Percentiles rank a stretch among this genome's conserved stretches.
Conservation (phyloP, 2,888 invertebrate species). For the Pachymerium ferrugineum region DNA sequence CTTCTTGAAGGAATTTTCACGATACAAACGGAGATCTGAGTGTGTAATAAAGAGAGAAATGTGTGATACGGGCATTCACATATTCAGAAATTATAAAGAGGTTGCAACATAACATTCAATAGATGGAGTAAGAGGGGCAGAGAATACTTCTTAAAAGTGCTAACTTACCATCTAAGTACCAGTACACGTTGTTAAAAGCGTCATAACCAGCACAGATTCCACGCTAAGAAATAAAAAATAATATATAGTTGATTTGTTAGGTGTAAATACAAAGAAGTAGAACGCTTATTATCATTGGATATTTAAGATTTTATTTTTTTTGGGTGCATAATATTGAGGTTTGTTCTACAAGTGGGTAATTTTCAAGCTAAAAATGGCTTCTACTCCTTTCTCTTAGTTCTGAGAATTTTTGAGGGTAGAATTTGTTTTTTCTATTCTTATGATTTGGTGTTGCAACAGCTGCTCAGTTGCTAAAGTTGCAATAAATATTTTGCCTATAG, state of each 20-base stretch:
- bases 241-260: neutral
- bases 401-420: too few species aligned
- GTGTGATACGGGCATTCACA: neutral
- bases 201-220: constrained; percentile 42
- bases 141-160: neutral
- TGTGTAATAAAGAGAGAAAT: constrained; percentile 27
- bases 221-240: constrained; percentile 39
- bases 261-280: neutral
- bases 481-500: too few species aligned
- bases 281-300: too few species aligned
- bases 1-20: constrained; percentile 41
- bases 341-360: too few species aligned
- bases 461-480: too few species aligned
- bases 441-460: too few species aligned
- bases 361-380: too few species aligned
- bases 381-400: too few species aligned
- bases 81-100: neutral
- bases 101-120: neutral
- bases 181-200: constrained; percentile 42
- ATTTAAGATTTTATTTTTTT: too few species aligned
- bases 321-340: too few species aligned
- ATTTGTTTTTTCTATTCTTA: too few species aligned
- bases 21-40: constrained; percentile 41
- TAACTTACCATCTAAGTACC: constrained; percentile 43
- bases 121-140: neutral